These are phyloP conservation scores for Xestia rhomboidea DNA, from an alignment of 2,888 invertebrate genomes.

Conservation along the genomic window DNA sequence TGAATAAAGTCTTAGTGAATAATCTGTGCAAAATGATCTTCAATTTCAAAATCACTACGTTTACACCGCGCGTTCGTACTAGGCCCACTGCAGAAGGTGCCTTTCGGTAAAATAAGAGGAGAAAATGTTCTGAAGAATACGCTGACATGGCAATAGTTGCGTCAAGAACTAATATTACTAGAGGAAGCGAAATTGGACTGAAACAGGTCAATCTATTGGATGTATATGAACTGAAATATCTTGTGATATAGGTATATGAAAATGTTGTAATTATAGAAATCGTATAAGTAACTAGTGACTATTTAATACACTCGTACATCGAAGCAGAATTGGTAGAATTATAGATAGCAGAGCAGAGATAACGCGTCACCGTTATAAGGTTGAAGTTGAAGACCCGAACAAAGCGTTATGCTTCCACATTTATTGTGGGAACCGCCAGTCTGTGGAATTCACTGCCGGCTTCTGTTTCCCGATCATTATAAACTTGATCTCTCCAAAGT, in stretches of 20 bases:
- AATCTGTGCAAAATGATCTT: background rate
- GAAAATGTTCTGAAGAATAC: conserved; percentile 13
- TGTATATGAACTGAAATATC: background rate
- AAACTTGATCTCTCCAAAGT: too few species aligned
- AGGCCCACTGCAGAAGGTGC: background rate
- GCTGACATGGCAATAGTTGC: conserved; percentile 23
- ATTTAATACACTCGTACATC: background rate
- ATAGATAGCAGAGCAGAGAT: background rate
- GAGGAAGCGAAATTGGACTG: conserved; percentile 10
- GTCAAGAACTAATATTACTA: conserved; percentile 39
- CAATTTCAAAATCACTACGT: background rate
- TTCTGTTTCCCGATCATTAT: background rate
- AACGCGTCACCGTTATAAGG: too few species aligned
- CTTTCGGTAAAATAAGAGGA: conserved; percentile 33
- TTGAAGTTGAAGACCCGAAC: background rate
- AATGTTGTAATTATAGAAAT: background rate
- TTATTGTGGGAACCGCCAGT: background rate
- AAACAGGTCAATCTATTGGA: conserved; percentile 16
- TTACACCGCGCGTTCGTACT: background rate
- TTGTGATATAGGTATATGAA: background rate
- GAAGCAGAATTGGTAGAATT: too few species aligned
- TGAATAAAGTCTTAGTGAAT: background rate
- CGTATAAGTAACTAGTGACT: background rate
- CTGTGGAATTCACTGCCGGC: background rate
- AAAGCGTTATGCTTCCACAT: background rate